Evolutionary conservation across 2,888 invertebrate species (phyloP), one percentile per base, ranked within the genome.

Genomic region (Plemyria rubiginata): DNA sequence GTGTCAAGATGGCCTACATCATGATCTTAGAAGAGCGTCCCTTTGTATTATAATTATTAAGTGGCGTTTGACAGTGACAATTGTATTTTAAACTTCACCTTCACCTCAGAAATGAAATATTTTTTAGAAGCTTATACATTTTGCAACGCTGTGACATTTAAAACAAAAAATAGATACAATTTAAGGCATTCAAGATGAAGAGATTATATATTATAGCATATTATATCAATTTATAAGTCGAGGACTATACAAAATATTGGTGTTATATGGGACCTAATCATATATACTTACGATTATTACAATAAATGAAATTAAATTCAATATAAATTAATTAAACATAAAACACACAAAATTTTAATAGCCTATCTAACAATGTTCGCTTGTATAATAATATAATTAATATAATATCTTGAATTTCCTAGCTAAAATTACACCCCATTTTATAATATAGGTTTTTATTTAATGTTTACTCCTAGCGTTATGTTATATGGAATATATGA

Each of bases 281-380:
- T 53, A 74, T 64, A 67, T 68, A 64, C 63, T 70, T 69, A 66
- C 66, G 56, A 64, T 62, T 68, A 71, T 63, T 60, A 38, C 11
- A 38, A 38, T 11, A 38, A 51, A 51, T 60, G 52, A 60, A 68
- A 65, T 49, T 63, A 29, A 61, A 58, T 32, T 8, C 49, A 66
- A 58, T 11, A 36, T 53, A 67, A 59, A 64, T 49, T 51, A 53
- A 67, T 54, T 36, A 49, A 53, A 55, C 60, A 41, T 48, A 60
- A 61, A 65, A 71, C 50, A 66, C 64, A 67, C 67, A 67, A 68
- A 67, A 66, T 56, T 73, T 65, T 73, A 81, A 88, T 88, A 88
- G 80, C 87, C 88, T 89, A 88, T 87, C 88, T 89, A 89, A 82
- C 76, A 78, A 83, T 82, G 80, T 78, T 77, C 79, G 80, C 62